A percentile compares a stretch with the other conserved stretches of the same genome.
These are phyloP conservation scores for Sturnira hondurensis DNA, from an alignment of 2,113 vertebrate genomes.

Conservation along the genomic window DNA sequence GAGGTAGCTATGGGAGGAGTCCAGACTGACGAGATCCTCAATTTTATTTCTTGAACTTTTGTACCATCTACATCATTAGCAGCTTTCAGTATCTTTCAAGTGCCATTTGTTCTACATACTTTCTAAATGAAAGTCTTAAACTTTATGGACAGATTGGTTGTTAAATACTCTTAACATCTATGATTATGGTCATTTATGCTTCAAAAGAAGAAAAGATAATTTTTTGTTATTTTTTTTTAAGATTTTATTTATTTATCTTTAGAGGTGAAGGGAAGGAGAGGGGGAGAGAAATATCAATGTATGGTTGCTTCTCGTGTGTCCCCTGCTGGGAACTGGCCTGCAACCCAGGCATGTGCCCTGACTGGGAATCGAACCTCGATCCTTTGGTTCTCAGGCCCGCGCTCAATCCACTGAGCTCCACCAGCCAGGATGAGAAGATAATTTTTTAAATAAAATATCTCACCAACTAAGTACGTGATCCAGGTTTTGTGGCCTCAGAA, in stretches of 20 bases:
- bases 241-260: too few species aligned
- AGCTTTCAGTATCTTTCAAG: constrained; percentile 89
- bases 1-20: not conserved
- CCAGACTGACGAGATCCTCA: constrained; percentile 90
- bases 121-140: constrained; percentile 91
- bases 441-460: constrained; percentile 89
- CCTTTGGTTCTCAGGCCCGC: too few species aligned
- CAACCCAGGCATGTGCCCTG: too few species aligned
- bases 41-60: constrained; percentile 91
- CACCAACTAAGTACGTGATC: constrained; percentile 89
- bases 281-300: too few species aligned
- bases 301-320: too few species aligned
- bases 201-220: constrained; percentile 90
- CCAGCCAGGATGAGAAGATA: too few species aligned
- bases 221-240: too few species aligned
- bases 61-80: constrained; percentile 88
- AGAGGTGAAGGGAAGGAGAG: too few species aligned
- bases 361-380: too few species aligned
- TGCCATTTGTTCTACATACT: constrained; percentile 90
- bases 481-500: constrained; percentile 90
- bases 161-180: constrained; percentile 91
- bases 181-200: constrained; percentile 92
- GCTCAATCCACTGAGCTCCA: too few species aligned
- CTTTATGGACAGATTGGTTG: constrained; percentile 92
- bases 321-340: too few species aligned